Percentiles rank a stretch among this genome's conserved stretches.
These are phyloP conservation scores for Eulemur rufifrons DNA, from an alignment of 2,113 vertebrate species.

Conservation along the genomic window DNA sequence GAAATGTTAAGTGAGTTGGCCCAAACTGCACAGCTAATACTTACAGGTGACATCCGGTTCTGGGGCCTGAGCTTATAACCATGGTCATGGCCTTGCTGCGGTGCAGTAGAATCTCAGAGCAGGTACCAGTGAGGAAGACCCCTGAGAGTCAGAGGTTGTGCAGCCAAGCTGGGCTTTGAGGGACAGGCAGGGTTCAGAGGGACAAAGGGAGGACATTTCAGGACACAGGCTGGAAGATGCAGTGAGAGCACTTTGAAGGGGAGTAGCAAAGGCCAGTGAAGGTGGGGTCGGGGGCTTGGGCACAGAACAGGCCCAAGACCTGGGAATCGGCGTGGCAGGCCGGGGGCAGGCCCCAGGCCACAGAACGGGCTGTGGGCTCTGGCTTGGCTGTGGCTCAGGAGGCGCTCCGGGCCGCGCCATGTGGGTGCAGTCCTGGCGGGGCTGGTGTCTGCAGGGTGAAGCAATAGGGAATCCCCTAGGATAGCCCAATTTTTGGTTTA, in stretches of 20 bases:
- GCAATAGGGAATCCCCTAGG: not conserved
- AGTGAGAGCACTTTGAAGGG: rapidly evolving
- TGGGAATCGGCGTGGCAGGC: too few species aligned
- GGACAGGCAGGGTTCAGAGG: not conserved
- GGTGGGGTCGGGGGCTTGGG: too few species aligned
- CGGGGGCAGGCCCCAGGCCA: rapidly evolving
- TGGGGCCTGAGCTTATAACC: not conserved
- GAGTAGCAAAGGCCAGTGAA: not conserved
- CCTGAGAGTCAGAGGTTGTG: not conserved
- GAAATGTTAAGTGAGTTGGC: not conserved
- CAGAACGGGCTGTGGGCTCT: not conserved
- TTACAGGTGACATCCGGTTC: not conserved
- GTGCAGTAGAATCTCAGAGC: not conserved
- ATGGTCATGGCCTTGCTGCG: not conserved
- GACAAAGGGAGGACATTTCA: not conserved
- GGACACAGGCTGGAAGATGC: not conserved
- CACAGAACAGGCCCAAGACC: not conserved
- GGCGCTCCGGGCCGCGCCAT: rapidly evolving
- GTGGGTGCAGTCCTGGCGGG: not conserved
- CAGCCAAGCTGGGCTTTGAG: not conserved
- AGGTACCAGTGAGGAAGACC: not conserved
- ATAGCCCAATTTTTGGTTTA: not conserved
- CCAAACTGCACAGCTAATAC: not conserved
- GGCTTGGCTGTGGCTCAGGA: not conserved
- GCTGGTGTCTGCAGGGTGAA: not conserved